Evolutionary conservation across 2,797 vertebrate genomes (phyloP).

Genomic region (Halcyon leucocephala): DNA sequence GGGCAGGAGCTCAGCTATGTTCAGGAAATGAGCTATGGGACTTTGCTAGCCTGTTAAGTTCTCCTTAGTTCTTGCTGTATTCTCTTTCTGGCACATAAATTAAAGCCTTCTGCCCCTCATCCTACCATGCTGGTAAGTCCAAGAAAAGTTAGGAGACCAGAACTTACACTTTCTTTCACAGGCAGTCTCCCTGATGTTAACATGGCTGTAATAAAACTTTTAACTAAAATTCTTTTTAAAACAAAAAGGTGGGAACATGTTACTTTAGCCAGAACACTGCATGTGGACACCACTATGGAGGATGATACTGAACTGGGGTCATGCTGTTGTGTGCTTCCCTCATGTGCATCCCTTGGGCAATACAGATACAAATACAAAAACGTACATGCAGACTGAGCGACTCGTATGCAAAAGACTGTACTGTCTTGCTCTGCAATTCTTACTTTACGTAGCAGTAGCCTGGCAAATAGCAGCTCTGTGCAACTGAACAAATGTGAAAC

Average conservation of each 20-base stretch:
- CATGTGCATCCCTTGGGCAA: neutral
- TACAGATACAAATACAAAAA: neutral
- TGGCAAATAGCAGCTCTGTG: neutral
- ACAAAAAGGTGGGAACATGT: fast-evolving
- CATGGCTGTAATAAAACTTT: neutral
- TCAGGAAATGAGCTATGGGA: neutral
- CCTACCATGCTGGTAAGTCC: neutral
- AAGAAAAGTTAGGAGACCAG: neutral
- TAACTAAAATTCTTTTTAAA: neutral
- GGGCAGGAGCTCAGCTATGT: neutral
- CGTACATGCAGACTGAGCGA: neutral
- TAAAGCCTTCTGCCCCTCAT: neutral
- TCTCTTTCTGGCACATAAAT: neutral
- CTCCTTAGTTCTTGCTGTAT: neutral
- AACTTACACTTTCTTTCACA: neutral
- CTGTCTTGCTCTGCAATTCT: neutral
- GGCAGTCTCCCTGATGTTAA: neutral
- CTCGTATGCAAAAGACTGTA: neutral
- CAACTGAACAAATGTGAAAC: neutral
- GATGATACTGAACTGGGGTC: neutral
- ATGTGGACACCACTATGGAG: neutral
- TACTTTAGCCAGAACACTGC: neutral
- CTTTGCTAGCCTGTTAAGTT: neutral
- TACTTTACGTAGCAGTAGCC: neutral
- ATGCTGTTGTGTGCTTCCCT: neutral